A percentile compares a stretch with the other conserved stretches of the same genome.
Conservation (phyloP, 2,113 vertebrate species). For the Phalacrocorax aristotelis region DNA sequence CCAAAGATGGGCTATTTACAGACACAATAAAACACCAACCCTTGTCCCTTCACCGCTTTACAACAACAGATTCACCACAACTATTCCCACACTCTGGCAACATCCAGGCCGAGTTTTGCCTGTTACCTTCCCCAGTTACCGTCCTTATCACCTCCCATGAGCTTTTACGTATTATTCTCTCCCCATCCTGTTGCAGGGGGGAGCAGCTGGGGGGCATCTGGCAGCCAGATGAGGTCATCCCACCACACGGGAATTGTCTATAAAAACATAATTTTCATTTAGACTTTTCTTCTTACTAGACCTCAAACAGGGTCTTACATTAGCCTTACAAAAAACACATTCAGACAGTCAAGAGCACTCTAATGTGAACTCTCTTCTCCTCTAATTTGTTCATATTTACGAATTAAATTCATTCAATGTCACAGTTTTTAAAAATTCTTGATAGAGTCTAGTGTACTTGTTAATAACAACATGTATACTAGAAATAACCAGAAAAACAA, state of each 20-base stretch:
- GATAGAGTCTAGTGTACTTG: background rate
- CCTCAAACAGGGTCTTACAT: background rate
- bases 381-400: background rate
- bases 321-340: background rate
- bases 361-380: background rate
- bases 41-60: background rate
- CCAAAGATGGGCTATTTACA: background rate
- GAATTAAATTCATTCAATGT: background rate
- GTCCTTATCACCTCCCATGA: background rate
- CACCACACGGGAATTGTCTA: background rate
- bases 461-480: background rate
- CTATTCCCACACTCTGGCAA: background rate
- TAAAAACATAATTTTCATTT: background rate
- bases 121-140: background rate
- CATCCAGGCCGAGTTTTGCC: background rate
- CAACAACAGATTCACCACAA: background rate
- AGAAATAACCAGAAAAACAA: background rate
- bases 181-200: background rate
- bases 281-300: background rate
- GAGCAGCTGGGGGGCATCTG: fast-evolving
- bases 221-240: background rate
- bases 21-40: background rate
- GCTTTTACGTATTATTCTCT: background rate
- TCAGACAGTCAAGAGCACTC: background rate
- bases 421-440: background rate